Evolutionary conservation across 2,797 vertebrate species (phyloP), one percentile per base, ranked within the genome.

Genomic region (Todus mexicanus): DNA sequence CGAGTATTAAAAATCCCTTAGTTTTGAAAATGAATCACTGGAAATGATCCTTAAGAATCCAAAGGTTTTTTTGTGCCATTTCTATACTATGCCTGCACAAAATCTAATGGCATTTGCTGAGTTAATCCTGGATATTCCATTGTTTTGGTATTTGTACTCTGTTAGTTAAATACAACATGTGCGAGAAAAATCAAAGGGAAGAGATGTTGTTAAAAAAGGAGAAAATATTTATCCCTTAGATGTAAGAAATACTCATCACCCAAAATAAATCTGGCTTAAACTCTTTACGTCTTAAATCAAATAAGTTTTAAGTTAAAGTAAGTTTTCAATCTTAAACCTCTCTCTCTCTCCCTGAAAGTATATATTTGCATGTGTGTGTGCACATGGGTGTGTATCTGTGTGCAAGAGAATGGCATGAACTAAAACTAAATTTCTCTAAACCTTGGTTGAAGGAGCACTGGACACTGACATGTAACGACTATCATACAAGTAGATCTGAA

Each of bases 121-220:
- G 95, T 92, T 92, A 96, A 96, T 96, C 96, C 89, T 90, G 94
- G 91, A 95, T 96, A 93, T 96, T 87, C 92, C 53, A 89, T 95
- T 97, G 95, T 95, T 95, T 96, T 93, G 79, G 88, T 93, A 92
- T 95, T 94, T 94, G 82, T 93, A 78, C 70, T 95, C 84, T 66
- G 80, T 96, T 96, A 97, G 97, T 96, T 95, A 95, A 95, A 97
- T 64, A 56, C 45, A 45, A 93, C 72, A 93, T 92, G 91, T 79
- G 83, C 93, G 96, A 94, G 93, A 89, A 92, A n/a, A 94, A 95
- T 96, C 93, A 84, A 96, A 93, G 43, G 80, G 91, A 95, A 94
- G 89, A 77, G 33, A 45, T 65, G 64, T 63, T 90, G 83, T 89
- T 93, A 92, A 95, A 91, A 94, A 31, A 93, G 31, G 27, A 92